These are phyloP conservation scores for Teinopalpus imperialis DNA, from an alignment of 2,888 invertebrate genomes.

Conservation along the genomic window DNA sequence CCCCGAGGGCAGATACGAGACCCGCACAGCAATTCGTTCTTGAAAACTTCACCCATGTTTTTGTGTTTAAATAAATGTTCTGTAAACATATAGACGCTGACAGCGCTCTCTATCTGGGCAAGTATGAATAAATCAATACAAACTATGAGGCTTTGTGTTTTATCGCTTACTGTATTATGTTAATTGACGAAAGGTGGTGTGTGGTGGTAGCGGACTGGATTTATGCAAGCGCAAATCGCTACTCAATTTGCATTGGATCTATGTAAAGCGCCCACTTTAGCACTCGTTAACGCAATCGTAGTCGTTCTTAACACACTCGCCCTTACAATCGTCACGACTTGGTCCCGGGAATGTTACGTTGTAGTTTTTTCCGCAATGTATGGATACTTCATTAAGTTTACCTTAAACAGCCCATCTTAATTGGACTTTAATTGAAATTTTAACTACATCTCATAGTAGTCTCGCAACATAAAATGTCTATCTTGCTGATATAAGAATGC, in stretches of 20 bases:
- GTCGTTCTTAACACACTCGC: slow-evolving; percentile 42
- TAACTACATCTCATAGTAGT: slow-evolving; percentile 12
- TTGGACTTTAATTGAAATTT: slow-evolving; percentile 15
- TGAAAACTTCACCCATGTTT: slow-evolving; percentile 33
- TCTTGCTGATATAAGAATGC: no score
- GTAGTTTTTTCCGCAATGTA: slow-evolving; percentile 30
- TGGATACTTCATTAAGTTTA: slow-evolving; percentile 16
- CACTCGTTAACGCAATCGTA: slow-evolving; percentile 58
- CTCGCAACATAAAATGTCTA: slow-evolving; percentile 1
- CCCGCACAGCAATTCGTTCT: slow-evolving; percentile 38
- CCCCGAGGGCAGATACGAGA: slow-evolving; percentile 33
- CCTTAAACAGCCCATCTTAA: slow-evolving; percentile 14
- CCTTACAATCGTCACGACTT: slow-evolving; percentile 56
- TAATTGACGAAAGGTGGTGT: slow-evolving; percentile 63
- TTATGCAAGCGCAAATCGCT: slow-evolving; percentile 62
- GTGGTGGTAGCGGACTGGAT: slow-evolving; percentile 47
- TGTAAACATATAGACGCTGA: slow-evolving; percentile 29
- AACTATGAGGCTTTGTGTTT: slow-evolving; percentile 34
- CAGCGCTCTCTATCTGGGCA: slow-evolving; percentile 33
- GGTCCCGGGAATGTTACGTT: slow-evolving; percentile 41
- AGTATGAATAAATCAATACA: slow-evolving; percentile 43
- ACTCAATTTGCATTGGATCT: slow-evolving; percentile 71
- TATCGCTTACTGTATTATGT: slow-evolving; percentile 49
- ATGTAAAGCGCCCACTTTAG: slow-evolving; percentile 63
- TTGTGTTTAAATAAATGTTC: slow-evolving; percentile 29